Conservation (phyloP, 1,140 invertebrate species). For the Parapsyche elsis region DNA sequence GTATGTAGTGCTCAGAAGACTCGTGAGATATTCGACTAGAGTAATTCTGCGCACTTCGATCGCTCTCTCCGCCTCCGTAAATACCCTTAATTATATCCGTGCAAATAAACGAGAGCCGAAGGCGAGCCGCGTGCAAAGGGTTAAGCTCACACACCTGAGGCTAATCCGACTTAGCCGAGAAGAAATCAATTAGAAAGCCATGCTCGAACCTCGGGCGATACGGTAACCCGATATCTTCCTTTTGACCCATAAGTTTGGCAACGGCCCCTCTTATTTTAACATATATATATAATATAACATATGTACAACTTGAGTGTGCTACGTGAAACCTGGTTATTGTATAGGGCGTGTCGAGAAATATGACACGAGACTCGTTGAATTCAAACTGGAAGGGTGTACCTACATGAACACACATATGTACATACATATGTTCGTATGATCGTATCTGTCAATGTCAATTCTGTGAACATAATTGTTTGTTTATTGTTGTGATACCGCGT, state of each 20-base stretch:
- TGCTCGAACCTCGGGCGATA: neutral
- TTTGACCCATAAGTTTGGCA: conserved; percentile 10
- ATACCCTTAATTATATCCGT: conserved; percentile 27
- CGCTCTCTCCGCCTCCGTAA: neutral
- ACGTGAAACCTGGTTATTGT: too few relatives aligned
- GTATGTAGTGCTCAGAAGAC: too few relatives aligned
- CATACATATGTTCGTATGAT: too few relatives aligned
- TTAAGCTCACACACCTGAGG: conserved; percentile 23
- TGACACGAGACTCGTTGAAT: too few relatives aligned
- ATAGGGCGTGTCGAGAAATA: too few relatives aligned
- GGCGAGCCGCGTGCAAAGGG: conserved; percentile 14
- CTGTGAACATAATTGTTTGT: too few relatives aligned
- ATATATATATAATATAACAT: neutral
- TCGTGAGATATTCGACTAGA: neutral
- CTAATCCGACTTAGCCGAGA: conserved; percentile 18
- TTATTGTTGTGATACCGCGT: too few relatives aligned
- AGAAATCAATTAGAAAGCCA: conserved; percentile 32
- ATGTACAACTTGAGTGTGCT: too few relatives aligned
- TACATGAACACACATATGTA: neutral
- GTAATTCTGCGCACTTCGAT: too few relatives aligned
- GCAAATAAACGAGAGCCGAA: neutral
- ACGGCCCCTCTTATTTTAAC: neutral
- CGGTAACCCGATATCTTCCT: conserved; percentile 12
- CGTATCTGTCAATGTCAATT: too few relatives aligned
- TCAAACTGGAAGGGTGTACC: too few relatives aligned